A percentile compares a stretch with the other conserved stretches of the same genome.
Conservation (phyloP, 2,797 vertebrate genomes). For the Babyrousa celebensis region DNA sequence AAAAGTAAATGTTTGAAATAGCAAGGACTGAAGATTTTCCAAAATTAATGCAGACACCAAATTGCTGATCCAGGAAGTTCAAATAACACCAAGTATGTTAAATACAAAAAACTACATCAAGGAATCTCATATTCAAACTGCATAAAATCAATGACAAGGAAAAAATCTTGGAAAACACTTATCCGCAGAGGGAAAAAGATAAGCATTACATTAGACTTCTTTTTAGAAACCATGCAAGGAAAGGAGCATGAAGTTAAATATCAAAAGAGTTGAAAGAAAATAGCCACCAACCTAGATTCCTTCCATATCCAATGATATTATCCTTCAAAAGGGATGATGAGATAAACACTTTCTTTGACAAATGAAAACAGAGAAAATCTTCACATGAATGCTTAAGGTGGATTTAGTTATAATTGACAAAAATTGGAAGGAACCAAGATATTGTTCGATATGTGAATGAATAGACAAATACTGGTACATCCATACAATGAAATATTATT, state of each 20-base stretch:
- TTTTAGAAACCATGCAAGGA: not conserved
- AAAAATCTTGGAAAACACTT: not conserved
- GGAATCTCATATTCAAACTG: not conserved
- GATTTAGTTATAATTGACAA: not conserved
- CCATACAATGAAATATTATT: not conserved
- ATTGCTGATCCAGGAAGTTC: not conserved
- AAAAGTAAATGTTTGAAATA: not conserved
- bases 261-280: not conserved
- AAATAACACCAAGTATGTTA: not conserved
- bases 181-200: not conserved
- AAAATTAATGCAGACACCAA: not conserved
- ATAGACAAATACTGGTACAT: not conserved
- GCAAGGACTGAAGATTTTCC: not conserved
- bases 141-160: not conserved
- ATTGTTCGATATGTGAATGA: not conserved
- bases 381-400: not conserved
- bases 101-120: not conserved
- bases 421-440: not conserved
- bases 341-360: not conserved
- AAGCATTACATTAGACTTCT: not conserved
- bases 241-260: not conserved
- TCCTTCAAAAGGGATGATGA: not conserved
- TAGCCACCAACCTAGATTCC: not conserved
- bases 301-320: not conserved
- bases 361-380: not conserved